Evolutionary conservation across 1,140 invertebrate genomes (phyloP), one percentile per base, ranked within the genome.

Genomic region (Pomacea maculata): DNA sequence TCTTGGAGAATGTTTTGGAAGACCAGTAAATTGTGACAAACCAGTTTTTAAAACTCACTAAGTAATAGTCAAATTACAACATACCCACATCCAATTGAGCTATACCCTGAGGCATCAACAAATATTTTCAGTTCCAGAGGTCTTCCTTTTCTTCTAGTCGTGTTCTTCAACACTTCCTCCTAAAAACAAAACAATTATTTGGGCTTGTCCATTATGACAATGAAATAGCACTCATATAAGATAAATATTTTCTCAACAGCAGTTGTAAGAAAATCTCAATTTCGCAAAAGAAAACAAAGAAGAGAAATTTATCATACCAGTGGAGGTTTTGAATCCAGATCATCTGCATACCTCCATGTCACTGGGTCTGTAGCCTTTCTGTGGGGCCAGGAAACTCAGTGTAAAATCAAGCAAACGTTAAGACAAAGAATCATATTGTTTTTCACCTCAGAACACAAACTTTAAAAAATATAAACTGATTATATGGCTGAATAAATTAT

Each of bases 341-440:
- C 86, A 12, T 87, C 91, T 19, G 96, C 94, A 88, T 96, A 94
- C 87, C 95, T 94, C 95, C 95, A 96, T 55, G 95, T 95, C 55
- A 96, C 92, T 63, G 94, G 92, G 88, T 75, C 75, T 29, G 80
- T 34, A 61, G 34, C 61, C 54, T 64, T 64, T n/a, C 72, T 73
- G 65, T 12, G 70, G 65, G 8, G 57, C 57, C 57, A 61, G 15
- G 57, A 61, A 61, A 61, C 8, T 14, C 15, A 61, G 11, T 14
- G 57, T 61, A 17, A 61, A 10, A 8, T 3, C 57, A 61, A 14
- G 57, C 57, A 61, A 61, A 11, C 57, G 5, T 61, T 61, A 14
- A 61, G 57, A 61, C 57, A 61, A 57, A 14, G 14, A 57, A 61
- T 61, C 15, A 17, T 61, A 11, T 14, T 61, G 11, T 45, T 45